These are phyloP conservation scores for Lethenteron camtschaticum DNA, from an alignment of 2,113 vertebrate species.

Conservation along the genomic window DNA sequence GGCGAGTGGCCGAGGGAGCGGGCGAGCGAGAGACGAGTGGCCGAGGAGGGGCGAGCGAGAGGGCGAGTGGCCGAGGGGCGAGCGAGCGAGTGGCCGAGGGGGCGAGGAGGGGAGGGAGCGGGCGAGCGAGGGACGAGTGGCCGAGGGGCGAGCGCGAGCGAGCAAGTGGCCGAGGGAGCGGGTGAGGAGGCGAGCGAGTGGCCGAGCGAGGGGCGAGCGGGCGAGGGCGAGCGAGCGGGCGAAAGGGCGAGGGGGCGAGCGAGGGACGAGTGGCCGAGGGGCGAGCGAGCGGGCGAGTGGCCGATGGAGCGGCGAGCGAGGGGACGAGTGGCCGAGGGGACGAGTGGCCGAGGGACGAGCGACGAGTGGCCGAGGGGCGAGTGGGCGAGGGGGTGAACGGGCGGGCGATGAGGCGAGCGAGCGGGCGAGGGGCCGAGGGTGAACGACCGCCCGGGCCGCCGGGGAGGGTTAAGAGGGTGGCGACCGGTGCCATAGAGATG, in stretches of 20 bases:
- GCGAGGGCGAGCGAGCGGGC: neutral
- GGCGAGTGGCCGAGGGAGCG: neutral
- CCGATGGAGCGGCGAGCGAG: neutral
- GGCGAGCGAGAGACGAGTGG: neutral
- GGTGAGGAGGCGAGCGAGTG: neutral
- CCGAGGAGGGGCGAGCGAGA: neutral
- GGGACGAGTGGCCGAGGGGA: neutral
- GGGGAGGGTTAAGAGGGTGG: neutral
- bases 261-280: neutral
- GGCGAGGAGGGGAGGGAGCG: neutral
- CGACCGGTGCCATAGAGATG: neutral
- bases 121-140: neutral
- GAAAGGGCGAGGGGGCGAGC: neutral
- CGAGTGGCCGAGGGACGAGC: neutral
- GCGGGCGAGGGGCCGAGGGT: neutral
- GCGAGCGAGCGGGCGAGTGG: neutral
- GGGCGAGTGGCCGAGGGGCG: neutral
- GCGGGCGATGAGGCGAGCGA: neutral
- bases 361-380: neutral
- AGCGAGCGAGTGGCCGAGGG: neutral
- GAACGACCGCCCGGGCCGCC: neutral
- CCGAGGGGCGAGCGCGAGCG: neutral
- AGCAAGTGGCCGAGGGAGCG: neutral
- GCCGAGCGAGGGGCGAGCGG: neutral
- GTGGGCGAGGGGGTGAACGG: neutral